Evolutionary conservation across 2,888 invertebrate genomes (phyloP).

Genomic region (Idaea biselata): DNA sequence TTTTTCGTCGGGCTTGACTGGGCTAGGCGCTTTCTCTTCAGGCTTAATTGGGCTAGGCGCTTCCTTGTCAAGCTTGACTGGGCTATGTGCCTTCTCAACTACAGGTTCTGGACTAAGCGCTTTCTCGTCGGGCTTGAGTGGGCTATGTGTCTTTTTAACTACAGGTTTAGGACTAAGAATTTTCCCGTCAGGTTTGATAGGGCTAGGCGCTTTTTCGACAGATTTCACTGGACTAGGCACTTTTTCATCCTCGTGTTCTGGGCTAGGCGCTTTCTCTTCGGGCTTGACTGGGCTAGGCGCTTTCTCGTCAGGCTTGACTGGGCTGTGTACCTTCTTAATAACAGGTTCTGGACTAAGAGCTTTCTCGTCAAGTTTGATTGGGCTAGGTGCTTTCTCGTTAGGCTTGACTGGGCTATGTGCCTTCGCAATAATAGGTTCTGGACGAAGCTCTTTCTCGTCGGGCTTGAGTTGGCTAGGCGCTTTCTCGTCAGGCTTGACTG

Average conservation of each 20-base stretch:
- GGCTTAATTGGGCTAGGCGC: slow-evolving; percentile 13
- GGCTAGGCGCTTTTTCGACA: slow-evolving; percentile 14
- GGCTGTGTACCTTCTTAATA: slow-evolving; percentile 6
- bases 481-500: slow-evolving; percentile 15
- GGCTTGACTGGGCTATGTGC: slow-evolving; percentile 10
- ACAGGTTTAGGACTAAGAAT: slow-evolving; percentile 4
- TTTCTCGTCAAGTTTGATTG: slow-evolving; percentile 13
- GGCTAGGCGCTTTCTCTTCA: slow-evolving; percentile 12
- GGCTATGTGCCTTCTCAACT: slow-evolving; percentile 12
- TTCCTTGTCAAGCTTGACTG: slow-evolving; percentile 17
- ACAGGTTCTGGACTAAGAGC: slow-evolving; percentile 14
- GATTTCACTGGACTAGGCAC: slow-evolving; percentile 11
- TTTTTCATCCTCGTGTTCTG: slow-evolving; percentile 10
- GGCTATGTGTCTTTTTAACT: slow-evolving; percentile 18
- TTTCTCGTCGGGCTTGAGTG: slow-evolving; percentile 16
- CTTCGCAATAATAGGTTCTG: slow-evolving; percentile 7
- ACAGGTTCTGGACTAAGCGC: neutral
- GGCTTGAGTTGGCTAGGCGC: slow-evolving; percentile 9
- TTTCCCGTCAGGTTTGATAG: slow-evolving; percentile 17
- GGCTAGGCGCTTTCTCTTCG: slow-evolving; percentile 12
- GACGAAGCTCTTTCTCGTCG: slow-evolving; percentile 8
- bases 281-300: slow-evolving; percentile 21
- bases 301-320: slow-evolving; percentile 5
- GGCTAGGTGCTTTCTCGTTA: slow-evolving; percentile 3
- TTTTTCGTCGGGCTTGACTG: slow-evolving; percentile 5